phyloP scores from a whole-genome alignment of 2,113 vertebrate species.

The Sakesphorus luctuosus region DNA sequence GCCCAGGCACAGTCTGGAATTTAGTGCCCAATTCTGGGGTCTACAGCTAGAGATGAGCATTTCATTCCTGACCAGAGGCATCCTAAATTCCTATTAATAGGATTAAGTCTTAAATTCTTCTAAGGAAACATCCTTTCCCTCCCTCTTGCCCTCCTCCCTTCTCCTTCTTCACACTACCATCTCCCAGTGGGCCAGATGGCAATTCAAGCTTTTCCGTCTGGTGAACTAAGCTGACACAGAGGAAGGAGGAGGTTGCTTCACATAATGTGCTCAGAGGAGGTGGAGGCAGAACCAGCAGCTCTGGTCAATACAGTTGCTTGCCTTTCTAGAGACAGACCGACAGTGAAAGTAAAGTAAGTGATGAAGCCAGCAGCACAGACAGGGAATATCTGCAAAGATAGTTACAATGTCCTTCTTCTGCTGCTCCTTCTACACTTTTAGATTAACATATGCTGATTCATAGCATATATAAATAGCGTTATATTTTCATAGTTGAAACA shows the following conservation, averaged over 20 bases:
- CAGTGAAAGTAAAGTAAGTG: neutral
- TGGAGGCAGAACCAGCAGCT: neutral
- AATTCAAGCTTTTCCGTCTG: slow-evolving; percentile 13
- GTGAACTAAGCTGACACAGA: neutral
- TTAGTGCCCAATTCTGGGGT: neutral
- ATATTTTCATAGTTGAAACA: neutral
- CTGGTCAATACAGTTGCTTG: neutral
- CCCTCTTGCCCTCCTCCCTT: neutral
- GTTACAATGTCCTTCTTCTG: neutral
- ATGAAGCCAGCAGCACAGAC: neutral
- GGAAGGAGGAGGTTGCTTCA: neutral
- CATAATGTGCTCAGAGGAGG: neutral
- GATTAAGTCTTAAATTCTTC: slow-evolving; percentile 42
- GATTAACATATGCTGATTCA: neutral
- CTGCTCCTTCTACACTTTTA: neutral
- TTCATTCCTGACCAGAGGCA: slow-evolving; percentile 42
- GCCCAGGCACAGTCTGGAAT: neutral
- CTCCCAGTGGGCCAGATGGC: neutral
- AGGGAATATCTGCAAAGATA: neutral
- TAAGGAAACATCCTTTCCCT: slow-evolving; percentile 37
- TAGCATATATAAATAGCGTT: neutral
- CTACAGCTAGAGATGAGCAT: slow-evolving; percentile 6
- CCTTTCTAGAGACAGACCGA: neutral
- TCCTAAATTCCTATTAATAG: slow-evolving; percentile 21
- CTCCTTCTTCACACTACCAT: neutral